A percentile compares a stretch with the other conserved stretches of the same genome.
phyloP scores from a whole-genome alignment of 2,888 invertebrate species.

The Calliopum simillimum region DNA sequence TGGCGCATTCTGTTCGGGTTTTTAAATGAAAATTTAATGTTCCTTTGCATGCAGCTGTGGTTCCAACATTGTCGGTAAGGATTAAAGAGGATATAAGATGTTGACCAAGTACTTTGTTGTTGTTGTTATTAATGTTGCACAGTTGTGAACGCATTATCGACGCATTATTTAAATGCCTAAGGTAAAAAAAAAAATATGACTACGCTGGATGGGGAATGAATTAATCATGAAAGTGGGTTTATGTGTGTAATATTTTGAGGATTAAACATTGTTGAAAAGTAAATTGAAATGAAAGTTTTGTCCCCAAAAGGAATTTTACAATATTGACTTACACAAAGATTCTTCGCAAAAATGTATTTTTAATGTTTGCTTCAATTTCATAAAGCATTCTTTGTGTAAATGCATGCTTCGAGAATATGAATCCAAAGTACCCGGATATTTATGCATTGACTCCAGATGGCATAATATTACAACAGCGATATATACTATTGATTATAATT shows the following conservation, averaged over 20 bases:
- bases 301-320: not conserved
- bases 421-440: too few relatives aligned
- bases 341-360: not conserved
- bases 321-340: not conserved
- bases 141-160: constrained; percentile 3
- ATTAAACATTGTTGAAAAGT: not conserved
- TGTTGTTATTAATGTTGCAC: constrained; percentile 23
- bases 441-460: too few relatives aligned
- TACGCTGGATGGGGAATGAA: too few relatives aligned
- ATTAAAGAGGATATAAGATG: not conserved
- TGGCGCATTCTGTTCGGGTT: constrained; percentile 38
- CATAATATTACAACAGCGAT: too few relatives aligned
- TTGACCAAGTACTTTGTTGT: not conserved
- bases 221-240: too few relatives aligned
- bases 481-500: too few relatives aligned
- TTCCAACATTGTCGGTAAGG: constrained; percentile 7
- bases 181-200: too few relatives aligned
- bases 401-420: too few relatives aligned
- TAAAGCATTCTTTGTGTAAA: too few relatives aligned
- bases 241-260: not conserved
- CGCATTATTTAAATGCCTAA: not conserved
- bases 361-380: not conserved
- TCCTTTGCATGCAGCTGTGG: constrained; percentile 25
- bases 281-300: not conserved
- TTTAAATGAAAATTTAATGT: constrained; percentile 46